phyloP scores from a whole-genome alignment of 2,797 vertebrate genomes.

The Notoglanidium macrostoma region DNA sequence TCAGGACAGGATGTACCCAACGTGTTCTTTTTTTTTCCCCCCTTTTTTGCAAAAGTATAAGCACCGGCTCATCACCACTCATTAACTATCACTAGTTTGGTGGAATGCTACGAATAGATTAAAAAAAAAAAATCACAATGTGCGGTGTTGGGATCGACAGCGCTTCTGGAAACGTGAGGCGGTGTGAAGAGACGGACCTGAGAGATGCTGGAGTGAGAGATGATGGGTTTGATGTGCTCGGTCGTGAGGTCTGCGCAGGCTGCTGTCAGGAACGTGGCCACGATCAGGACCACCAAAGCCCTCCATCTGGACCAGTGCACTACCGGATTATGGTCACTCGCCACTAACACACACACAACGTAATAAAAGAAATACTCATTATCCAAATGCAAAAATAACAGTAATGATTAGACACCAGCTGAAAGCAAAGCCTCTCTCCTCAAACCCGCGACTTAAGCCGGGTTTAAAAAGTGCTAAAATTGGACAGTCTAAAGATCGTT shows the following conservation, averaged over 20 bases:
- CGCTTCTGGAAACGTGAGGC: background rate
- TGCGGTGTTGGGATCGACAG: background rate
- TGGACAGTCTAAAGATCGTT: background rate
- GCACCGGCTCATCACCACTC: too few species aligned
- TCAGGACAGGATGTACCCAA: too few species aligned
- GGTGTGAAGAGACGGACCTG: constrained; percentile 67
- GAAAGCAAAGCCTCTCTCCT: background rate
- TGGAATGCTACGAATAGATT: too few species aligned
- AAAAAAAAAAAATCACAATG: too few species aligned
- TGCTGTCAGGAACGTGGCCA: constrained; percentile 84
- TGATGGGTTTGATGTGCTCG: constrained; percentile 85
- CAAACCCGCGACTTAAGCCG: background rate
- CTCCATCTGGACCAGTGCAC: constrained; percentile 82
- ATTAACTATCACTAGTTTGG: too few species aligned
- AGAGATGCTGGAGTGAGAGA: constrained; percentile 78
- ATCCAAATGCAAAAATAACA: background rate
- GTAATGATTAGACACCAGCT: background rate
- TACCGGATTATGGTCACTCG: constrained; percentile 62
- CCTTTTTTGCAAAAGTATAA: too few species aligned
- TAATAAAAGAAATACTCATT: background rate
- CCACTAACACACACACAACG: constrained; percentile 26
- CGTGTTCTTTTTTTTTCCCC: too few species aligned
- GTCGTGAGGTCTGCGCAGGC: constrained; percentile 89
- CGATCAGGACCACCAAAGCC: constrained; percentile 75
- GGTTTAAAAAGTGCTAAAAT: background rate